phyloP scores from a whole-genome alignment of 2,113 vertebrate species.

The Balaenoptera acutorostrata region DNA sequence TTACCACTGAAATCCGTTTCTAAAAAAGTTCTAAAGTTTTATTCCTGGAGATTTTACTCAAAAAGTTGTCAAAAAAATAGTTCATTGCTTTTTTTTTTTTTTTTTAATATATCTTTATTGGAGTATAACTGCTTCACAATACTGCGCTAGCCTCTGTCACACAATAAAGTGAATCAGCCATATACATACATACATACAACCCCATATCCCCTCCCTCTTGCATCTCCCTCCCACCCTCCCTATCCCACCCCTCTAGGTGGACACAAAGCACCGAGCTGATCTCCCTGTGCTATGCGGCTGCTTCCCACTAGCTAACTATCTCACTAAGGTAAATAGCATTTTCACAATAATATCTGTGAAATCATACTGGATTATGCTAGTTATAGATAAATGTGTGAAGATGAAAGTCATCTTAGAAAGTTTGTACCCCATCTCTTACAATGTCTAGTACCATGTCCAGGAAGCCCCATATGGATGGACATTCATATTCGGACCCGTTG shows the following conservation, averaged over 20 bases:
- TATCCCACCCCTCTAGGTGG: no score
- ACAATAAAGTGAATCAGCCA: no score
- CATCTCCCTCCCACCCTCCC: no score
- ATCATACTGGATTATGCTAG: neutral
- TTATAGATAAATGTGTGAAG: neutral
- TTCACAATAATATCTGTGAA: conserved; percentile 9
- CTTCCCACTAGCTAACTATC: no score
- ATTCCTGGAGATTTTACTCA: neutral
- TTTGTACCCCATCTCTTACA: neutral
- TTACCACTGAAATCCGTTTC: neutral
- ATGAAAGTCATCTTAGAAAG: neutral
- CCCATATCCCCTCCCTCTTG: no score
- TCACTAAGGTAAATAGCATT: conserved; percentile 14
- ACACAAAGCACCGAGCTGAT: no score
- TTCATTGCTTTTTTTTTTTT: neutral
- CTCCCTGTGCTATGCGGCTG: no score
- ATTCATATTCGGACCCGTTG: no score
- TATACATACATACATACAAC: no score
- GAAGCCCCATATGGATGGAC: neutral
- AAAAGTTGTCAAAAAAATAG: neutral
- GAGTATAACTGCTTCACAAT: no score
- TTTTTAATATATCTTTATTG: no score
- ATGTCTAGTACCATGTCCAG: neutral
- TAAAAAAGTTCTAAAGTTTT: neutral
- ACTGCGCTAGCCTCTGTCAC: no score